A percentile compares a stretch with the other conserved stretches of the same genome.
Conservation (phyloP, 2,888 invertebrate genomes). For the Diarsia dahlii region DNA sequence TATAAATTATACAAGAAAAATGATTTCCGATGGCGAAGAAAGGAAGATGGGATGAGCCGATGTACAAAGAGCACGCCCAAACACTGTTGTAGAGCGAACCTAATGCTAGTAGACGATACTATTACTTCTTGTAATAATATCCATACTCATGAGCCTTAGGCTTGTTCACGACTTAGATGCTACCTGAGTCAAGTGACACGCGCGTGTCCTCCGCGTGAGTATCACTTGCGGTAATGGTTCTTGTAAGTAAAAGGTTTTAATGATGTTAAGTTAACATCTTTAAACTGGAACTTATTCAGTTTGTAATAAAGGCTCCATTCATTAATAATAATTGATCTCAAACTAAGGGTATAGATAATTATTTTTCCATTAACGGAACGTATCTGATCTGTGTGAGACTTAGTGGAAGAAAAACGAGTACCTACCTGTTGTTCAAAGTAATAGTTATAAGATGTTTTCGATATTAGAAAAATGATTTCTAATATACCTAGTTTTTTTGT, state of each 20-base stretch:
- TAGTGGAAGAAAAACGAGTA: too few species aligned
- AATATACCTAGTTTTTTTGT: too few species aligned
- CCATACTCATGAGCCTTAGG: slow-evolving; percentile 43
- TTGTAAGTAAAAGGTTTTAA: too few species aligned
- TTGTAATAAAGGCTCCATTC: too few species aligned
- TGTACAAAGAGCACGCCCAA: slow-evolving; percentile 13
- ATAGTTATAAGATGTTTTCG: too few species aligned
- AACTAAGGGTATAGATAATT: not conserved
- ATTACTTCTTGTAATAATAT: slow-evolving; percentile 33
- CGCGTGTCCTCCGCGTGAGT: not conserved
- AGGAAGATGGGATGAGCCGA: slow-evolving; percentile 12
- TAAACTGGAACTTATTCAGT: too few species aligned
- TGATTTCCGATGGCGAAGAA: slow-evolving; percentile 12
- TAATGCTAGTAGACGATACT: slow-evolving; percentile 23
- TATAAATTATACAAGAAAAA: slow-evolving; percentile 48
- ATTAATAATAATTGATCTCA: too few species aligned
- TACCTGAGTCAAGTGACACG: too few species aligned
- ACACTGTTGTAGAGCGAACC: slow-evolving; percentile 33
- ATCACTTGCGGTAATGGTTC: not conserved
- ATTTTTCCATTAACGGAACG: too few species aligned
- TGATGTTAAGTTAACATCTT: too few species aligned
- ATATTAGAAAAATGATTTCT: not conserved
- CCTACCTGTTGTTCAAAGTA: not conserved
- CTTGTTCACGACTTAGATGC: not conserved
- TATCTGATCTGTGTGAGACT: too few species aligned